Conservation (phyloP, 2,888 invertebrate species). For the Microchrysa polita region DNA sequence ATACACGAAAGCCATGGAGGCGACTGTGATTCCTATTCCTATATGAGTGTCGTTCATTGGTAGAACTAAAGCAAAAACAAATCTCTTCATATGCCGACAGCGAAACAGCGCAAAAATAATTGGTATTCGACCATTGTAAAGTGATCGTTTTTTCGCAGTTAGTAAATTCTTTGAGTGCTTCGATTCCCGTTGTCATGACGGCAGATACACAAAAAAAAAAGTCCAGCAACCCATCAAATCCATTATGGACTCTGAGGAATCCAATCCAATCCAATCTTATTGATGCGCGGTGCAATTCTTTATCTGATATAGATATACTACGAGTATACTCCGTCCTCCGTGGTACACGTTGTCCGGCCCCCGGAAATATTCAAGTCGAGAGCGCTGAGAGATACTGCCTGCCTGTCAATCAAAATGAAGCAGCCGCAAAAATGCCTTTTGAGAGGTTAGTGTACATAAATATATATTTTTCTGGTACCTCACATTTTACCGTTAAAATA, state of each 20-base stretch:
- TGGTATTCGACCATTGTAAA: slow-evolving; percentile 9
- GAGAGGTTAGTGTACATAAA: too few species aligned
- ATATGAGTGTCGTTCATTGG: too few species aligned
- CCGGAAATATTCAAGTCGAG: slow-evolving; percentile 21
- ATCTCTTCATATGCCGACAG: too few species aligned
- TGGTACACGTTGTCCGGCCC: not conserved
- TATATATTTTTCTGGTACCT: slow-evolving; percentile 6
- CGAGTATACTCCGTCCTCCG: too few species aligned
- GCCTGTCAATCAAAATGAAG: slow-evolving; percentile 32
- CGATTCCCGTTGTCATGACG: too few species aligned
- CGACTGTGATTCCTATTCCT: too few species aligned
- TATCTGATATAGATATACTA: not conserved
- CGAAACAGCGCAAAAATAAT: slow-evolving; percentile 11
- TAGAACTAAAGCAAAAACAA: too few species aligned
- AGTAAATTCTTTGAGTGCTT: not conserved
- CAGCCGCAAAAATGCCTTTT: slow-evolving; percentile 10
- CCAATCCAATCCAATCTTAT: not conserved
- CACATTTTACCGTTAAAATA: slow-evolving; percentile 23
- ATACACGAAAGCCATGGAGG: too few species aligned
- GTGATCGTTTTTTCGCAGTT: not conserved
- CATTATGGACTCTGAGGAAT: not conserved
- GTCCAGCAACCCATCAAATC: too few species aligned
- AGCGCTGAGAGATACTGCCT: too few species aligned
- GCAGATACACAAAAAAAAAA: too few species aligned
- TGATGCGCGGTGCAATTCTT: slow-evolving; percentile 1